Evolutionary conservation across 2,888 invertebrate genomes (phyloP).

Genomic region (Patella depressa): DNA sequence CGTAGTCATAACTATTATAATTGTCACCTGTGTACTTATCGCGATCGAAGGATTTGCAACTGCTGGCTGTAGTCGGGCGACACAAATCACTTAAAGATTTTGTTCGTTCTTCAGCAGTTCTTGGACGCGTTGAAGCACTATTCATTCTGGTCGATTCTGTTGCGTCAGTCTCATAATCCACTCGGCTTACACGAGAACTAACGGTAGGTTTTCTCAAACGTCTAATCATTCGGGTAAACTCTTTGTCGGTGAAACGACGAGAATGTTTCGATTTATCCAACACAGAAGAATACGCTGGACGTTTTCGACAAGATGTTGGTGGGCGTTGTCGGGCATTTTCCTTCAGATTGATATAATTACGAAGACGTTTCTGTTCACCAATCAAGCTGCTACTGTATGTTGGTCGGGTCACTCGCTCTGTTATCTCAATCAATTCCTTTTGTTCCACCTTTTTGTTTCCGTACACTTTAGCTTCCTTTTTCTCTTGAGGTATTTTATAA

Average conservation of each 20-base stretch:
- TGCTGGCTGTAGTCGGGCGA: constrained; percentile 35
- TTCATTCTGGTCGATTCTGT: not conserved
- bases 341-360: not conserved
- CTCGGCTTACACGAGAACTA: constrained; percentile 21
- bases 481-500: constrained; percentile 19
- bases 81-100: constrained; percentile 33
- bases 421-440: constrained; percentile 26
- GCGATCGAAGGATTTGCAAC: constrained; percentile 30
- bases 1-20: constrained; percentile 29
- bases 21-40: constrained; percentile 8
- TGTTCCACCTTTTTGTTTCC: constrained; percentile 32
- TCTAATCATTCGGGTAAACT: constrained; percentile 34
- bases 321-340: constrained; percentile 11
- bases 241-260: constrained; percentile 25
- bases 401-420: constrained; percentile 28
- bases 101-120: constrained; percentile 19
- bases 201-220: constrained; percentile 34
- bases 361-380: constrained; percentile 9
- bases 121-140: not conserved
- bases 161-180: not conserved
- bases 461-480: constrained; percentile 14
- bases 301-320: constrained; percentile 14
- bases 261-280: not conserved
- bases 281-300: constrained; percentile 4
- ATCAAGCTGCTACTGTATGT: constrained; percentile 25